These are phyloP conservation scores for Probaryconus sp. DNA, from an alignment of 1,140 invertebrate species.

Conservation along the genomic window DNA sequence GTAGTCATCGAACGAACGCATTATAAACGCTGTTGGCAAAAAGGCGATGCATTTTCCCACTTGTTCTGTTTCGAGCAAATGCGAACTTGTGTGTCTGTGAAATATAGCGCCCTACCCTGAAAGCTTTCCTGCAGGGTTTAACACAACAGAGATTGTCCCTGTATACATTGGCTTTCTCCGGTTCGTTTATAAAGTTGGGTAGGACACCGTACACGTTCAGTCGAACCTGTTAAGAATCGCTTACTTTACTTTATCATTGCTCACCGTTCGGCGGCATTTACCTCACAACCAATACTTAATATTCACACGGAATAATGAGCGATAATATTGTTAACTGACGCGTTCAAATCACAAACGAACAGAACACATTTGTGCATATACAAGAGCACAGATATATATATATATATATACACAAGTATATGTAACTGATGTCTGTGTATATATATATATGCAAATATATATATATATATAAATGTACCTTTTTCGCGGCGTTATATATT, in stretches of 20 bases:
- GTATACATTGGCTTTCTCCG: conserved; percentile 65
- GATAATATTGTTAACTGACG: conserved; percentile 17
- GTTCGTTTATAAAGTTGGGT: conserved; percentile 67
- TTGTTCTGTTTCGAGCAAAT: conserved; percentile 5
- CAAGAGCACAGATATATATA: not conserved
- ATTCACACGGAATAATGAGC: conserved; percentile 5
- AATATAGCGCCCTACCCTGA: conserved; percentile 33
- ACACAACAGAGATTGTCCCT: conserved; percentile 47
- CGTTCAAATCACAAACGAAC: conserved; percentile 1
- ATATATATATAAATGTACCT: conserved; percentile 12
- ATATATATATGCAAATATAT: conserved; percentile 16
- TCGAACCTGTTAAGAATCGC: conserved; percentile 63
- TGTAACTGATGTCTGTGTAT: not conserved
- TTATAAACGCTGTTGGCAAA: conserved; percentile 1
- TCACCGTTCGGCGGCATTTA: not conserved
- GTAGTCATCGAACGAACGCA: conserved; percentile 2
- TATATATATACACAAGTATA: not conserved
- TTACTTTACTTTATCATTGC: conserved; percentile 28
- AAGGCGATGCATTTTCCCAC: conserved; percentile 5
- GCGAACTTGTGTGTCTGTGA: conserved; percentile 15
- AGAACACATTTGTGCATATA: conserved; percentile 9
- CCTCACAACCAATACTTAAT: not conserved
- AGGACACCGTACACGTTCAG: conserved; percentile 65
- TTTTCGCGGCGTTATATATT: conserved; percentile 10
- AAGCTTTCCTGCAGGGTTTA: conserved; percentile 36